A percentile compares a stretch with the other conserved stretches of the same genome.
These are phyloP conservation scores for Acleris sparsana DNA, from an alignment of 2,888 invertebrate genomes.

Conservation along the genomic window DNA sequence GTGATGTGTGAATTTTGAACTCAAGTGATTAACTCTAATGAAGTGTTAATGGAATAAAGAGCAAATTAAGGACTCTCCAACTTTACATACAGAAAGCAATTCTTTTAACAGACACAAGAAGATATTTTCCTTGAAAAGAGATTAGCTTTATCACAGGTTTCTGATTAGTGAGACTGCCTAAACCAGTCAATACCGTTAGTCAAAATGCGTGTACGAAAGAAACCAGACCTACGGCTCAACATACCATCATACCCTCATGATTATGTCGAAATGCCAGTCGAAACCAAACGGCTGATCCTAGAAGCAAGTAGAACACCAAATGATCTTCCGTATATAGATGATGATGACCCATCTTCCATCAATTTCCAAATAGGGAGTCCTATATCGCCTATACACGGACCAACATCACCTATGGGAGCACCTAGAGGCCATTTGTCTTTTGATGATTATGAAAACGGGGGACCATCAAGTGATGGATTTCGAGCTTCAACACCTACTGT, in stretches of 20 bases:
- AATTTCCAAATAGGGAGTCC: constrained; percentile 42
- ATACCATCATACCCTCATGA: constrained; percentile 70
- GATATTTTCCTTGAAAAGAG: constrained; percentile 17
- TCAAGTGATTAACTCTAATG: neutral
- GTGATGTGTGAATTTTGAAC: neutral
- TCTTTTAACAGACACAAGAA: neutral
- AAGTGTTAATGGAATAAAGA: neutral
- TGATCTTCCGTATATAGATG: constrained; percentile 54
- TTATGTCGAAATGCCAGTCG: constrained; percentile 73
- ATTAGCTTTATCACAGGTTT: neutral
- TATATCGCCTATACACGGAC: constrained; percentile 8
- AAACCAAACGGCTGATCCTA: constrained; percentile 54
- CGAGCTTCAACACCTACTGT: constrained; percentile 65
- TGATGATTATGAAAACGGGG: neutral
- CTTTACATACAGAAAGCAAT: neutral
- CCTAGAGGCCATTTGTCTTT: neutral
- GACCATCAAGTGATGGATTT: constrained; percentile 36
- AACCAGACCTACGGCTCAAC: constrained; percentile 64
- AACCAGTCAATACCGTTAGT: neutral
- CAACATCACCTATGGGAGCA: neutral
- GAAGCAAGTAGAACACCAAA: constrained; percentile 50
- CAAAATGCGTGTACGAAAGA: constrained; percentile 66
- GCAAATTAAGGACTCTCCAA: neutral
- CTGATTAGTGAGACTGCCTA: too few species aligned
- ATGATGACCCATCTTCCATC: constrained; percentile 42